Evolutionary conservation across 2,113 vertebrate genomes (phyloP).

Genomic region (Brachypodius melanocephalos): DNA sequence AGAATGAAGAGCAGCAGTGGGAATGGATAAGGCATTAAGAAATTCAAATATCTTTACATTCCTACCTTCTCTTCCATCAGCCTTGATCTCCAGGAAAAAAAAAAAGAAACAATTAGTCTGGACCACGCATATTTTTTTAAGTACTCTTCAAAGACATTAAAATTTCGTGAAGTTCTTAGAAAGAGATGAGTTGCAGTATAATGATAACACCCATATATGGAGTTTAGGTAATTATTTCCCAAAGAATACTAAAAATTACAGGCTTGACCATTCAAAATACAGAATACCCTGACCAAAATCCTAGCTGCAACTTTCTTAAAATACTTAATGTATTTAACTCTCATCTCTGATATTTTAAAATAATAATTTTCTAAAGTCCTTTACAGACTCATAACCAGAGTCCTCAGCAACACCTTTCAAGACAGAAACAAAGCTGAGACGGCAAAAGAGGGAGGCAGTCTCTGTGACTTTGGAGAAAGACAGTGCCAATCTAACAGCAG

Average conservation of each 20-base stretch:
- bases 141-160: neutral
- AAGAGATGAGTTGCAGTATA: neutral
- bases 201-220: fast-evolving
- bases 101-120: neutral
- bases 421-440: neutral
- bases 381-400: neutral
- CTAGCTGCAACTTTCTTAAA: neutral
- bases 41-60: neutral
- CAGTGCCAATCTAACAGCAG: neutral
- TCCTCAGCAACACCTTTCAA: neutral
- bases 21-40: neutral
- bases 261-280: neutral
- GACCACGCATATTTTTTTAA: neutral
- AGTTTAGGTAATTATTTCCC: neutral
- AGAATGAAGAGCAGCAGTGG: neutral
- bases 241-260: neutral
- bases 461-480: neutral
- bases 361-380: neutral
- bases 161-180: neutral
- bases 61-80: neutral
- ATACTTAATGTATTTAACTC: neutral
- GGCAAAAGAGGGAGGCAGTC: neutral
- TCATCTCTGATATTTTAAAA: neutral
- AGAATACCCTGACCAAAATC: neutral
- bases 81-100: neutral